Evolutionary conservation across 2,888 invertebrate species (phyloP).

Genomic region (Eupithecia dodoneata): DNA sequence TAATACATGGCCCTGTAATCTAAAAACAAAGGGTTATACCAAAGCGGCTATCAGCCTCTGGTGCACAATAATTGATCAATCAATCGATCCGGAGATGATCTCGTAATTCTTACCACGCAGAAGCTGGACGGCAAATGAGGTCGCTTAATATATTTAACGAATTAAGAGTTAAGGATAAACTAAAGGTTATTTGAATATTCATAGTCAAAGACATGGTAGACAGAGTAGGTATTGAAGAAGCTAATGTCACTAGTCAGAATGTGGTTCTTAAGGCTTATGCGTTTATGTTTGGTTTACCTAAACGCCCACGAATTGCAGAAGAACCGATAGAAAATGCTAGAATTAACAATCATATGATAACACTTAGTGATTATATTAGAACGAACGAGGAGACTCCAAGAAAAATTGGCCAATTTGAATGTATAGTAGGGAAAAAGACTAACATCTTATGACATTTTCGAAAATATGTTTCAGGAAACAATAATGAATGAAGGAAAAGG

Average conservation of each 20-base stretch:
- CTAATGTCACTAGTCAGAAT: slow-evolving; percentile 3
- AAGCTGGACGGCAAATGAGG: not conserved
- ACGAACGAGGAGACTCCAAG: not conserved
- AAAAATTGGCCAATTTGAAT: not conserved
- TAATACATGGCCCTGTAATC: not conserved
- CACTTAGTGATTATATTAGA: not conserved
- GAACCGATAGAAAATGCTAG: not conserved
- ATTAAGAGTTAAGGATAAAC: not conserved
- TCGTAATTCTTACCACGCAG: not conserved
- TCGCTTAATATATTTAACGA: not conserved
- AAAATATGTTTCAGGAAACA: not conserved
- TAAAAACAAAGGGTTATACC: not conserved
- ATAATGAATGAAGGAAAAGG: not conserved
- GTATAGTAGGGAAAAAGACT: not conserved
- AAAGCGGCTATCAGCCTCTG: not conserved
- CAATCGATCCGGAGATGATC: not conserved
- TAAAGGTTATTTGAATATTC: slow-evolving; percentile 6
- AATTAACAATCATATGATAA: not conserved
- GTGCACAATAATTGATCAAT: not conserved
- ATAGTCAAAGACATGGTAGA: not conserved
- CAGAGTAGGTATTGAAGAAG: not conserved
- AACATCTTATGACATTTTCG: not conserved
- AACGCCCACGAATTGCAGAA: not conserved
- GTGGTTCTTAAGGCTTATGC: not conserved
- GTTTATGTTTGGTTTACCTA: not conserved